A percentile compares a stretch with the other conserved stretches of the same genome.
These are phyloP conservation scores for Zapus hudsonius DNA, from an alignment of 2,113 vertebrate genomes.

Conservation along the genomic window DNA sequence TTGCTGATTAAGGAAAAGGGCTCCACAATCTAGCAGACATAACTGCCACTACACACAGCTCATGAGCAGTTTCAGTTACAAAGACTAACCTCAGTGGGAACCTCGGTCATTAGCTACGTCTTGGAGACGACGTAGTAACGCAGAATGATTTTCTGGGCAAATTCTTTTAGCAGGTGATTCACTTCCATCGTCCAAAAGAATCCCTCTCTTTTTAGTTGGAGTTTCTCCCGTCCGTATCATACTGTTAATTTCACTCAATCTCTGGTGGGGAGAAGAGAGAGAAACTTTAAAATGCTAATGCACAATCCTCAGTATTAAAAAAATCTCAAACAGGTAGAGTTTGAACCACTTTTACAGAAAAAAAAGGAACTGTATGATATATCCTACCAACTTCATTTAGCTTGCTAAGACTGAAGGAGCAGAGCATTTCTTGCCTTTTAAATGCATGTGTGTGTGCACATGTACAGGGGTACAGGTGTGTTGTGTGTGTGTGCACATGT, in stretches of 20 bases:
- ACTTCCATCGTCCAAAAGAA: conserved; percentile 90
- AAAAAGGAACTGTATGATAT: not conserved
- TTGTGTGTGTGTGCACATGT: too few relatives aligned
- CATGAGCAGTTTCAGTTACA: not conserved
- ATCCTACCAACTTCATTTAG: not conserved
- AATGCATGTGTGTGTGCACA: rapidly evolving
- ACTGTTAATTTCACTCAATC: conserved; percentile 95
- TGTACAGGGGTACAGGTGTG: too few relatives aligned
- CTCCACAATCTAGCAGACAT: conserved; percentile 38
- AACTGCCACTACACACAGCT: conserved; percentile 21
- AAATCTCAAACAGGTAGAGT: not conserved
- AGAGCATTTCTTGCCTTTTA: not conserved
- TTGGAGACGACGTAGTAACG: conserved; percentile 91
- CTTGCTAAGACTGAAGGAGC: not conserved
- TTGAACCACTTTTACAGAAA: not conserved
- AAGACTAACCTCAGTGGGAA: conserved; percentile 87
- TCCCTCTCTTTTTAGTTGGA: conserved; percentile 93
- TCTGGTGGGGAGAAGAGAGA: conserved; percentile 81
- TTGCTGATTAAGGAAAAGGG: conserved; percentile 32
- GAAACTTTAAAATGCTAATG: conserved; percentile 16
- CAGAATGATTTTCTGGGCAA: conserved; percentile 93
- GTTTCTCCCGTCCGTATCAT: conserved; percentile 96
- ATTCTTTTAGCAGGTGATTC: conserved; percentile 94
- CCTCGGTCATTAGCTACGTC: conserved; percentile 95
- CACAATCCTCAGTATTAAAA: not conserved